Conservation (phyloP, 35 echinoderm and acorn worm species). For the Diadema setosum region DNA sequence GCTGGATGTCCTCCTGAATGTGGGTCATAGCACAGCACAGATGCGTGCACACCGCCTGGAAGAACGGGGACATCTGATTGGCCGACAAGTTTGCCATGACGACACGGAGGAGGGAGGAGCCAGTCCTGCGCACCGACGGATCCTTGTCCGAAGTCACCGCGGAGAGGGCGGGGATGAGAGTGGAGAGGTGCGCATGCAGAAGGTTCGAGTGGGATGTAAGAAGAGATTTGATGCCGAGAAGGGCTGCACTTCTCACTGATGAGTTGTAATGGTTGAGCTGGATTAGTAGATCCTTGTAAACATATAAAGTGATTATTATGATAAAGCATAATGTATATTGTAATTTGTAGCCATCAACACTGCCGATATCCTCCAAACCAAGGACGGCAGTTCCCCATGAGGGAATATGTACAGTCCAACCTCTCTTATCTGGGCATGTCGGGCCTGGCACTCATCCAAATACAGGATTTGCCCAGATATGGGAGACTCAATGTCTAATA, state of each 20-base stretch:
- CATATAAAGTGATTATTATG: not conserved
- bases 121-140: constrained; percentile 50
- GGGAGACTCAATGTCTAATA: too few relatives aligned
- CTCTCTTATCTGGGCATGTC: too few relatives aligned
- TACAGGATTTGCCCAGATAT: too few relatives aligned
- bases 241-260: constrained; percentile 33
- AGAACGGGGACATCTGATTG: constrained; percentile 79
- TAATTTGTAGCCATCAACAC: too few relatives aligned
- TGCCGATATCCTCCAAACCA: too few relatives aligned
- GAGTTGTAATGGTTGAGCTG: constrained; percentile 94
- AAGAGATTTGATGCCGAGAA: constrained; percentile 68
- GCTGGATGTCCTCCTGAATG: constrained; percentile 80
- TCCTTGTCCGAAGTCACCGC: constrained; percentile 74
- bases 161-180: constrained; percentile 63
- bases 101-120: constrained; percentile 10
- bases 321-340: too few relatives aligned
- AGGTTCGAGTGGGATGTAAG: constrained; percentile 47
- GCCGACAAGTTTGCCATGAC: constrained; percentile 27
- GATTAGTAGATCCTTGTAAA: constrained; percentile 72
- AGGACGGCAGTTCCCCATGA: too few relatives aligned
- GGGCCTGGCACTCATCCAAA: too few relatives aligned
- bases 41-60: constrained; percentile 63
- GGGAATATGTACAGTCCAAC: too few relatives aligned
- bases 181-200: constrained; percentile 52
- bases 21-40: constrained; percentile 96